Conservation (phyloP, 2,797 vertebrate genomes). For the Leuciscus waleckii region DNA sequence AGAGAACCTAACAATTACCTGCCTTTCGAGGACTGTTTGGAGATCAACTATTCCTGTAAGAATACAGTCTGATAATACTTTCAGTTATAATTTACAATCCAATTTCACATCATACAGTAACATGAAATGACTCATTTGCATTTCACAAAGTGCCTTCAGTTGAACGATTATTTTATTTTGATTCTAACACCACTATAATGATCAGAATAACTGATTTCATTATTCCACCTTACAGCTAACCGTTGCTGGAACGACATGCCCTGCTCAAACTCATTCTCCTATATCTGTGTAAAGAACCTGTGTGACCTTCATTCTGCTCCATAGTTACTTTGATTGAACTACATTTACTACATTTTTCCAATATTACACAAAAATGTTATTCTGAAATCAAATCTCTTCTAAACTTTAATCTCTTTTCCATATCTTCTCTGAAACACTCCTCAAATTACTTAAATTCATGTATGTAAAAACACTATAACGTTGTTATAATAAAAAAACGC, state of each 20-base stretch:
- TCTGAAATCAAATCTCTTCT: no score
- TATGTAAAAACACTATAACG: no score
- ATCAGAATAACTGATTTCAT: background rate
- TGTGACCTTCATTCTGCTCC: background rate
- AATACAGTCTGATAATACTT: no score
- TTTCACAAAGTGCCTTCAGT: background rate
- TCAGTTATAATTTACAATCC: background rate
- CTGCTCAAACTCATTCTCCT: fast-evolving
- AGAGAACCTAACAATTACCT: background rate
- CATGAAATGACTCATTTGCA: background rate
- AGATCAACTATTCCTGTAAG: background rate
- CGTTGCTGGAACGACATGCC: fast-evolving
- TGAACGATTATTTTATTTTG: no score
- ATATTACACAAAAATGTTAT: no score
- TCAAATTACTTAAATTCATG: no score
- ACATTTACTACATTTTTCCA: background rate
- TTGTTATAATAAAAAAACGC: no score
- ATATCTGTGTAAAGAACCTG: background rate
- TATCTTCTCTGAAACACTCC: no score
- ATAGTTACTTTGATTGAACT: background rate
- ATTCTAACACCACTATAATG: no score
- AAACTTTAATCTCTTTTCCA: no score
- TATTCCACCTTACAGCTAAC: background rate
- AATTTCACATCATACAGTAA: background rate
- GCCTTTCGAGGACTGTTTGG: background rate